Percentiles rank a stretch among this genome's conserved stretches.
Evolutionary conservation across 2,113 vertebrate species (phyloP).

Genomic region (Tachuris rubrigastra): DNA sequence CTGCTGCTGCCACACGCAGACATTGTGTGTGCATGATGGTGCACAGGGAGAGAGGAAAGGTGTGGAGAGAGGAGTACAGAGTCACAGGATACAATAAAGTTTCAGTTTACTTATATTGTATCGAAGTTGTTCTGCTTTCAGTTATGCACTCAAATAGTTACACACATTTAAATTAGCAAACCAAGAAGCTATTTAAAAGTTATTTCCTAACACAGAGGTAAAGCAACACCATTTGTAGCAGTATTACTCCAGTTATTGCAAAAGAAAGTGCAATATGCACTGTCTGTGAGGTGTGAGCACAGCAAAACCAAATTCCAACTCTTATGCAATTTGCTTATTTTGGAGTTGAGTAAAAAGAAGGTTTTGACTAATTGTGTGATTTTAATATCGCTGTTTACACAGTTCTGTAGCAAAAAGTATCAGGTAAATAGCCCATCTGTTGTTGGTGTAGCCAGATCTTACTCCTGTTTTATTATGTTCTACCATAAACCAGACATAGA

Average conservation of each 20-base stretch:
- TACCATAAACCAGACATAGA: background rate
- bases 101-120: background rate
- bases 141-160: background rate
- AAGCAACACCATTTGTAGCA: background rate
- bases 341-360: background rate
- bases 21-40: rapidly evolving
- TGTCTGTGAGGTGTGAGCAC: background rate
- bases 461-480: background rate
- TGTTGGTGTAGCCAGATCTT: background rate
- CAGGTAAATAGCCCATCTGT: background rate
- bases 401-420: background rate
- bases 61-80: background rate
- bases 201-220: conserved; percentile 31
- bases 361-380: background rate
- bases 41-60: background rate
- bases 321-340: background rate
- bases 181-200: background rate
- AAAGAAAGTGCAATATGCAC: background rate
- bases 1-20: background rate
- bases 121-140: background rate
- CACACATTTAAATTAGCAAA: background rate
- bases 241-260: background rate
- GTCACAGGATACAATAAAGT: background rate
- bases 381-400: background rate
- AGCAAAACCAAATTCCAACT: background rate